phyloP scores from a whole-genome alignment of 1,140 invertebrate species.

The Drosophila nebulosa region DNA sequence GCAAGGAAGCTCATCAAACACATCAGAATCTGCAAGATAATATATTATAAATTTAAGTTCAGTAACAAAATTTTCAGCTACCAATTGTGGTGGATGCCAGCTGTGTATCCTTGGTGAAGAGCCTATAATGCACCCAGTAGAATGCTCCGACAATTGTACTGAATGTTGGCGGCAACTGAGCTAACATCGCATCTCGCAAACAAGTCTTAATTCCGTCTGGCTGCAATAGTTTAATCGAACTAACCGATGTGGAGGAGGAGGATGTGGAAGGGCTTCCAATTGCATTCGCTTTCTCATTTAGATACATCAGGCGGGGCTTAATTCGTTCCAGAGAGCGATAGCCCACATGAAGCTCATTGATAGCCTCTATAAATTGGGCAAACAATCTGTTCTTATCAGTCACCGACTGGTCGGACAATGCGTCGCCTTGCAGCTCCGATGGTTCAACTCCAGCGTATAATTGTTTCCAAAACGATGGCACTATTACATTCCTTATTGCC shows the following conservation, averaged over 20 bases:
- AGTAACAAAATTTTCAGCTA: neutral
- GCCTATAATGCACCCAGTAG: constrained; percentile 89
- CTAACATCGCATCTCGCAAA: constrained; percentile 85
- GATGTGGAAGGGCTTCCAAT: neutral
- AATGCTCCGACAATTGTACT: constrained; percentile 87
- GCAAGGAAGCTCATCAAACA: constrained; percentile 84
- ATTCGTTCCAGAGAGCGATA: constrained; percentile 38
- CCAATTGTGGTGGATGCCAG: constrained; percentile 39
- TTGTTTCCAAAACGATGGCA: constrained; percentile 70
- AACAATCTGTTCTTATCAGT: constrained; percentile 45
- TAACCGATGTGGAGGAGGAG: neutral
- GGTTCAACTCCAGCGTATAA: constrained; percentile 31
- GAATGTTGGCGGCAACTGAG: constrained; percentile 87
- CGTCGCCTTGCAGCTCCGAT: constrained; percentile 2
- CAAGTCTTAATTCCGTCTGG: constrained; percentile 22
- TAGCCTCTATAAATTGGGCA: constrained; percentile 50
- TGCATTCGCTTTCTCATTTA: constrained; percentile 10
- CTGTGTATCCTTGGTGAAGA: constrained; percentile 84
- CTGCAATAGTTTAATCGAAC: constrained; percentile 16
- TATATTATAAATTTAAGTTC: neutral
- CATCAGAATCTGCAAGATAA: constrained; percentile 81
- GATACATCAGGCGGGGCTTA: constrained; percentile 19
- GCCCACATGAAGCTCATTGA: constrained; percentile 47
- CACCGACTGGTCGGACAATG: constrained; percentile 12
- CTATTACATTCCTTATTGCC: constrained; percentile 50